Conservation (phyloP, 2,888 invertebrate genomes). For the Synanthedon formicaeformis region DNA sequence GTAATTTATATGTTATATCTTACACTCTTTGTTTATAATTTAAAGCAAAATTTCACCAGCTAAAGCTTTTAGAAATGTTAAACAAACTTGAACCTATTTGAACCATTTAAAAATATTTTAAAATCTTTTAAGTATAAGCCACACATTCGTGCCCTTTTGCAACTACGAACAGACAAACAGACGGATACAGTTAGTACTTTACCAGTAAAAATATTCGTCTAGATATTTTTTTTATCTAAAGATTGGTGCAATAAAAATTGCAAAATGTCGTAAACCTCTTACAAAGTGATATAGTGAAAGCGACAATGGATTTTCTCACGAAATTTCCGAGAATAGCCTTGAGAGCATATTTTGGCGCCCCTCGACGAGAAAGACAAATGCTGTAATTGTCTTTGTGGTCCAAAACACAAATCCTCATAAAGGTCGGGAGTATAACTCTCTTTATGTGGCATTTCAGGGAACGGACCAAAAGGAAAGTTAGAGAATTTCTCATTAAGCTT, state of each 20-base stretch:
- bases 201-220: too few species aligned
- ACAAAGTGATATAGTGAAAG: neutral
- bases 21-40: neutral
- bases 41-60: neutral
- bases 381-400: neutral
- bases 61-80: neutral
- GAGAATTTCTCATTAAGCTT: too few species aligned
- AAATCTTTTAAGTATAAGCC: too few species aligned
- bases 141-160: too few species aligned
- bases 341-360: neutral
- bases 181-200: too few species aligned
- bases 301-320: too few species aligned
- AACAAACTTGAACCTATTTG: neutral
- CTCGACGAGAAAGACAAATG: neutral
- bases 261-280: neutral
- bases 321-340: too few species aligned
- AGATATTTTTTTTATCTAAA: too few species aligned
- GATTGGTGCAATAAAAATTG: neutral
- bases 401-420: conserved; percentile 4
- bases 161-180: too few species aligned
- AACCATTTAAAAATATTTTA: neutral
- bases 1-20: too few species aligned
- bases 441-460: conserved; percentile 4
- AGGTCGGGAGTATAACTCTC: conserved; percentile 2
- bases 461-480: neutral